Base-by-base conservation (phyloP, 1,140 invertebrate genomes). In the Drosophila punjabiensis region DNA sequence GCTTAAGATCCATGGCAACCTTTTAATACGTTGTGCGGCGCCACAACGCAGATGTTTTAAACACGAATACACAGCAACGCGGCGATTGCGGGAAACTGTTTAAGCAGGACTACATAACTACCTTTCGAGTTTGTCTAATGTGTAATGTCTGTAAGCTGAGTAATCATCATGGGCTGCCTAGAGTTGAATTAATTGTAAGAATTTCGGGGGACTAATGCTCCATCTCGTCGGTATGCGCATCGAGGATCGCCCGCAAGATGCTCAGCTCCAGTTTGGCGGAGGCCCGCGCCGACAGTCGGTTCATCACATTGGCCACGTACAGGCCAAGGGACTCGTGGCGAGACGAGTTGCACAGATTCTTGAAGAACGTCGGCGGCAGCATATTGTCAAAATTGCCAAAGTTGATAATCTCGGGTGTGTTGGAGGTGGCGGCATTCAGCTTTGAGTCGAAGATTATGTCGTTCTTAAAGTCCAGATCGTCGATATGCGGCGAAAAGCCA, bases 221-320 rank as follows among this genome's bases (percentile, higher is more conserved):
- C 56, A 93, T 53, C 30, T 91, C 90, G 43, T 93, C 92, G 62
- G 88, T 88, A 39, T 93, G 92, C 32, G 85, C 88, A 43, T 93
- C 92, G 32, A 93, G 76, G 45, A 93, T 92, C 63, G 92, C 82
- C 16, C 88, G 83, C 18, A 93, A 58, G 28, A 93, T 93, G 56
- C 79, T 78, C 47, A 93, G 47, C 66, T 93, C 92, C n/a, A 93
- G 63, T 64, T 92, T 93, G 43, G 90, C 88, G 13, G 92, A 89
- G 16, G 71, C 76, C 1, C 88, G 79, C 16, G 58, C 37, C 59
- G 82, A 81, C 39, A 93, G 76, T 56, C 92, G 80, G 79, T 93
- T 93, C 88, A 93, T 91, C 47, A 92, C 85, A 75, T 92, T 93
- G 30, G 92, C 87, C 45, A 93, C 92, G 48, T 93, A 93, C 18